Conservation (phyloP, 2,888 invertebrate species). For the Tribolium freemani region DNA sequence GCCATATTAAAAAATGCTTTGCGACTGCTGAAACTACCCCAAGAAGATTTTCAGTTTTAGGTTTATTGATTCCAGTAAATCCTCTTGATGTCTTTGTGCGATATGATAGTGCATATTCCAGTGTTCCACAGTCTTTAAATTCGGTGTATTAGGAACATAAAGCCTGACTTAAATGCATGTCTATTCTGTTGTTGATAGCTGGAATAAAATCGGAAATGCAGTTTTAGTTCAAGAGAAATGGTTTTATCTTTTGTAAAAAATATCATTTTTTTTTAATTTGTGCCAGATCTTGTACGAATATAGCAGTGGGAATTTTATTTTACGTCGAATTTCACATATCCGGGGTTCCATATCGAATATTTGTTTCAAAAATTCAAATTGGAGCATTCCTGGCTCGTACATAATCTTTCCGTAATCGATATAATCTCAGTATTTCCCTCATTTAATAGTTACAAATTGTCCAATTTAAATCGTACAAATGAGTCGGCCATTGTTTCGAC, state of each 20-base stretch:
- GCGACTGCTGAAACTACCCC: too few relatives aligned
- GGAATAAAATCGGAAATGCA: neutral
- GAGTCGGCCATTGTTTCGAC: slow-evolving; percentile 21
- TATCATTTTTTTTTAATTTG: too few relatives aligned
- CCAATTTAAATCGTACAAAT: slow-evolving; percentile 40
- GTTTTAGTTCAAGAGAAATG: too few relatives aligned
- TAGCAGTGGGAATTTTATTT: neutral
- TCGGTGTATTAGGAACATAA: neutral
- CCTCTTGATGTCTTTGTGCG: neutral
- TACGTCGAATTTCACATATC: neutral
- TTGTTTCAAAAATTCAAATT: neutral
- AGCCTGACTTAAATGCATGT: neutral
- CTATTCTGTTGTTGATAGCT: neutral
- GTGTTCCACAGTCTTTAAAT: neutral
- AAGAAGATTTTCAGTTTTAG: too few relatives aligned
- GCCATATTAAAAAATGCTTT: too few relatives aligned
- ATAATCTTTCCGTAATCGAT: slow-evolving; percentile 24
- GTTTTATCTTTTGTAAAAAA: too few relatives aligned
- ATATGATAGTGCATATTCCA: neutral
- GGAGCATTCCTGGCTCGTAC: neutral
- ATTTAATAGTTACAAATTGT: slow-evolving; percentile 43
- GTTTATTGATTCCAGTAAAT: neutral
- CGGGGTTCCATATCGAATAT: neutral
- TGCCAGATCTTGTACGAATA: neutral
- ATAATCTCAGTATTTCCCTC: slow-evolving; percentile 42